phyloP scores from a whole-genome alignment of 2,888 invertebrate genomes.

The Ennomos erosarius region DNA sequence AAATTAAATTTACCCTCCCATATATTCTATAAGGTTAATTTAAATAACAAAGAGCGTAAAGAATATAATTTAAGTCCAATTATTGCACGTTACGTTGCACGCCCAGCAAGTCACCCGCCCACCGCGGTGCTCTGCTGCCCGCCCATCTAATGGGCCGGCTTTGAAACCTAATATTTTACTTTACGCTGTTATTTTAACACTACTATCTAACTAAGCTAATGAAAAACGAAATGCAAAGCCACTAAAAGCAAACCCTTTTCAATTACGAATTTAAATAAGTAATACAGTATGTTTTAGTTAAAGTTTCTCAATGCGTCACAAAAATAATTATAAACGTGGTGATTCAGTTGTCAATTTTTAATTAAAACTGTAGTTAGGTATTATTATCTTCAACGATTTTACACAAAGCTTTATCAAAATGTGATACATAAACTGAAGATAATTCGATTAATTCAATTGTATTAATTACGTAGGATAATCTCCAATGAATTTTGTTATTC shows the following conservation, averaged over 20 bases:
- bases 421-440: background rate
- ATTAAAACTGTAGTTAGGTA: too few species aligned
- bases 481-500: background rate
- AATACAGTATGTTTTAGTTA: background rate
- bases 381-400: too few species aligned
- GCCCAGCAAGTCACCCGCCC: conserved; percentile 41
- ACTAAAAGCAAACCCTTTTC: conserved; percentile 6
- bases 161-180: conserved; percentile 57
- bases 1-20: conserved; percentile 24
- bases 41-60: conserved; percentile 32
- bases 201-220: conserved; percentile 22
- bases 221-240: conserved; percentile 18
- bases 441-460: background rate
- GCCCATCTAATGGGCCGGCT: conserved; percentile 53
- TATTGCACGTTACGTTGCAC: conserved; percentile 33
- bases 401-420: too few species aligned
- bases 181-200: conserved; percentile 22
- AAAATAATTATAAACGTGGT: too few species aligned
- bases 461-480: background rate
- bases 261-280: conserved; percentile 1
- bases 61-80: conserved; percentile 30
- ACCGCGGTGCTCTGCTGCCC: conserved; percentile 47
- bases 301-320: too few species aligned
- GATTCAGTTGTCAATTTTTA: too few species aligned
- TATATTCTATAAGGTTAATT: conserved; percentile 23